Conservation (phyloP, 2,888 invertebrate species). For the Eurytoma adleriae region DNA sequence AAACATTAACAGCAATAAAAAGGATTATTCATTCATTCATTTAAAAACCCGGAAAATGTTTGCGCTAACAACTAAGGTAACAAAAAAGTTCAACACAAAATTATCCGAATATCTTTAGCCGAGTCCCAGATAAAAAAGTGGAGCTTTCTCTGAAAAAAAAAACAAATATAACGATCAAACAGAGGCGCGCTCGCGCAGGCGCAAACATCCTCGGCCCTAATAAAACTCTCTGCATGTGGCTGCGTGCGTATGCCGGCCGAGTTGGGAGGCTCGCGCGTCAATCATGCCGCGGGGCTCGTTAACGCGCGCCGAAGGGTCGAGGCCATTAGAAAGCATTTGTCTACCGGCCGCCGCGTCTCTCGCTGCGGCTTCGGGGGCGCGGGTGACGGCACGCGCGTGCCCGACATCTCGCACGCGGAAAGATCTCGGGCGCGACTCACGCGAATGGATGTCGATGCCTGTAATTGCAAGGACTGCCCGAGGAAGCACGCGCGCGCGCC, state of each 20-base stretch:
- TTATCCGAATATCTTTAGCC: too few species aligned
- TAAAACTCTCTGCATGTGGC: neutral
- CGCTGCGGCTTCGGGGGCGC: neutral
- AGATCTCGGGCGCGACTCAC: neutral
- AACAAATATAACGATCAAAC: neutral
- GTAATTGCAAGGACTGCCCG: conserved; percentile 62
- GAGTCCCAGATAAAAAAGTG: too few species aligned
- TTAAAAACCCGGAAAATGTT: too few species aligned
- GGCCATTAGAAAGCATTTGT: conserved; percentile 32
- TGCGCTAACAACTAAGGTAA: too few species aligned
- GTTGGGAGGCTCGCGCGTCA: conserved; percentile 15
- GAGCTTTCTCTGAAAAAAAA: neutral
- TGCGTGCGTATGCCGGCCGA: neutral
- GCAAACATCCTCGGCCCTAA: neutral
- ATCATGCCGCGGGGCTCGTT: conserved; percentile 32
- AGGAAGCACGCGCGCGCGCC: conserved; percentile 54
- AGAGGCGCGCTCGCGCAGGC: neutral
- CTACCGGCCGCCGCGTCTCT: neutral
- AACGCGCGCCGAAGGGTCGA: conserved; percentile 25
- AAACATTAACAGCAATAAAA: too few species aligned
- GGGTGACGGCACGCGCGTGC: neutral
- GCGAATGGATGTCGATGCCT: conserved; percentile 64
- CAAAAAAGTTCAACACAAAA: too few species aligned
- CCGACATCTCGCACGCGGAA: neutral
- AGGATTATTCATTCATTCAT: too few species aligned